Evolutionary conservation across 2,113 vertebrate species (phyloP), one percentile per base, ranked within the genome.

Genomic region (Rhineura floridana): DNA sequence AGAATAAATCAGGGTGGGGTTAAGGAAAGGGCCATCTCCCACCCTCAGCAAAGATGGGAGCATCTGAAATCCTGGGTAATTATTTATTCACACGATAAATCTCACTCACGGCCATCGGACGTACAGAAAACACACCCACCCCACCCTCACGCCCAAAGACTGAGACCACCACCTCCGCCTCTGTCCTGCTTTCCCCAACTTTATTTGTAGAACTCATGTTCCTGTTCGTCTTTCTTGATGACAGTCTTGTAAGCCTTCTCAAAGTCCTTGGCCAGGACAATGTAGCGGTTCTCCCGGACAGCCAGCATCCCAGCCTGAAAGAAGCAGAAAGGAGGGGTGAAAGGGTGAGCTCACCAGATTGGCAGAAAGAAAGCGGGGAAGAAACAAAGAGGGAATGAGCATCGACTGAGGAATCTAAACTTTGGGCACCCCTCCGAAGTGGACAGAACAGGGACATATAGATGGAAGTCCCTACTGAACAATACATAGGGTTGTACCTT

Each of bases 191-290:
- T 55, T 36, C 25, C 46, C 55, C 36, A 33, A 28, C 12, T 94
- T 96, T 98, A 99, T 91, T 99, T 99, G 96, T 99, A 99, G 96
- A 99, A 99, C 91, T 99, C 98, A 2, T 99, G 98, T 90, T 99
- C 98, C 93, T 99, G 98, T 86, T 99, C 98, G 0, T 99, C 98
- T 93, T 98, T 99, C 95, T 98, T 98, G 96, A 99, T 99, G 90
- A 98, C 98, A 0, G 98, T 99, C 95, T 99, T 99, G 94, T 99
- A 99, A 0, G 98, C 98, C 87, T 99, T 99, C 92, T 99, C 98
- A 0, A 99, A 99, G 95, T 99, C 98, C 95, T 99, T 99, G 90
- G 98, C 98, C 94, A 99, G 91, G 79, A 99, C 98, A 6, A 99
- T 99, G 94, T 99, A 99, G 19, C 98, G 95, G 95, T 99, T 99